These are phyloP conservation scores for Apostichopus parvimensis DNA, from an alignment of 35 echinoderm and acorn worm genomes.

Conservation along the genomic window DNA sequence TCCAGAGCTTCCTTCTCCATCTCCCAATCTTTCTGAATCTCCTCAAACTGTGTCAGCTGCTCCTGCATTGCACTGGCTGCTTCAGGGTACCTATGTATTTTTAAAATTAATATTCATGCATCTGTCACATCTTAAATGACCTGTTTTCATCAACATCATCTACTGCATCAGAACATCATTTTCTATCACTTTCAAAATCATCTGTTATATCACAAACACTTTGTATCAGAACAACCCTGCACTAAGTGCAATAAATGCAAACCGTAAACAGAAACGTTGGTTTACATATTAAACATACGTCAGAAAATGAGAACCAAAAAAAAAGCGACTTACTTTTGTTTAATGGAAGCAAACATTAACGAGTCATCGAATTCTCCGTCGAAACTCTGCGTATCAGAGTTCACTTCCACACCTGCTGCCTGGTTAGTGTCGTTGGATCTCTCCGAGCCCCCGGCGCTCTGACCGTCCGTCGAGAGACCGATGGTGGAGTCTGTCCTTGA, in stretches of 20 bases:
- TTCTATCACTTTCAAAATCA: too few relatives aligned
- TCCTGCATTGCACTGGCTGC: slow-evolving; percentile 80
- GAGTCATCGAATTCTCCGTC: slow-evolving; percentile 99
- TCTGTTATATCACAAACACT: too few relatives aligned
- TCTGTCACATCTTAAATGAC: too few relatives aligned
- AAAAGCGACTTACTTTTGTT: slow-evolving; percentile 66
- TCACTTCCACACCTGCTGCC: slow-evolving; percentile 48
- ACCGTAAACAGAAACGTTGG: too few relatives aligned
- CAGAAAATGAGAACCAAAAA: not conserved
- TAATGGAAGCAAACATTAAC: slow-evolving; percentile 87
- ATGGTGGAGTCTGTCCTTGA: slow-evolving; percentile 30
- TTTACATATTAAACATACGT: too few relatives aligned
- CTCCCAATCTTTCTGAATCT: too few relatives aligned
- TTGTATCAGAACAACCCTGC: too few relatives aligned
- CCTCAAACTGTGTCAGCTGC: slow-evolving; percentile 91
- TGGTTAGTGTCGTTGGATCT: slow-evolving; percentile 18
- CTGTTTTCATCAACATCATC: too few relatives aligned
- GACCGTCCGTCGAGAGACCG: not conserved
- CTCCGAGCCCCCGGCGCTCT: not conserved
- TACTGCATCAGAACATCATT: too few relatives aligned
- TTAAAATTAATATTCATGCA: too few relatives aligned
- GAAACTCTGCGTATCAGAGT: slow-evolving; percentile 85
- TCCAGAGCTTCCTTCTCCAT: slow-evolving; percentile 96
- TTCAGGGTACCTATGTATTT: slow-evolving; percentile 70
- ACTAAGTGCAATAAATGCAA: too few relatives aligned